Base-by-base conservation (phyloP, 2,797 vertebrate genomes). In the Sebastolobus altivelis region DNA sequence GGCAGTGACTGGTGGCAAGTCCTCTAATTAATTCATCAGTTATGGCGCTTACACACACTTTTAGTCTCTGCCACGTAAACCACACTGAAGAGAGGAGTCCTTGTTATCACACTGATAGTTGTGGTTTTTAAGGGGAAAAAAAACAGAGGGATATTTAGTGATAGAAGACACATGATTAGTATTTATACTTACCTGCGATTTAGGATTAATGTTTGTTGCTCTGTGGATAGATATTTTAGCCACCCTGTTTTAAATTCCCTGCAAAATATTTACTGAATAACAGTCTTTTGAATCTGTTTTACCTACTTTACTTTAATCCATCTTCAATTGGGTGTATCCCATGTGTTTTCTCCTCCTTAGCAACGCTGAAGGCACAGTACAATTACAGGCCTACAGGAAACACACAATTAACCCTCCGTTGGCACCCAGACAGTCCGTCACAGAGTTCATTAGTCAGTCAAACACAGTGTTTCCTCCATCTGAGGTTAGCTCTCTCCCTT, bases 391-490 rank as follows among this genome's bases (percentile, higher is more conserved):
- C 62, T 46, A 20, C 27, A 80, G 85, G 83, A 91, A 85, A 77
- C 80, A 62, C 82, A 87, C 79, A 84, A 35, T 87, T 88, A 82
- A 80, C 75, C 62, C 81, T 76, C 43, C 77, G 80, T 79, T 75
- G 75, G 73, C 77, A 70, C 65, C 76, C 89, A 92, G 92, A 92
- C 88, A 31, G 66, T 84, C 76, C 29, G 81, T 93, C 90, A 92
- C 81, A 86, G 84, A 87, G 87, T 75, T 81, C 87, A 88, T 94
- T 90, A 87, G 85, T 89, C 84, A 87, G 86, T 89, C 84, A 83
- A 76, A 73, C 63, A 63, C 49, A 46, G 78, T n/a, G 40, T 74
- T 77, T 89, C 80, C 70, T 82, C 31, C 38, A 35, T 79, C 55
- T 81, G 66, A 81, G 74, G 83, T 89, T 68, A 70, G 67, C 72